phyloP scores from a whole-genome alignment of 35 echinoderm and acorn worm species.

The Amphiura filiformis region DNA sequence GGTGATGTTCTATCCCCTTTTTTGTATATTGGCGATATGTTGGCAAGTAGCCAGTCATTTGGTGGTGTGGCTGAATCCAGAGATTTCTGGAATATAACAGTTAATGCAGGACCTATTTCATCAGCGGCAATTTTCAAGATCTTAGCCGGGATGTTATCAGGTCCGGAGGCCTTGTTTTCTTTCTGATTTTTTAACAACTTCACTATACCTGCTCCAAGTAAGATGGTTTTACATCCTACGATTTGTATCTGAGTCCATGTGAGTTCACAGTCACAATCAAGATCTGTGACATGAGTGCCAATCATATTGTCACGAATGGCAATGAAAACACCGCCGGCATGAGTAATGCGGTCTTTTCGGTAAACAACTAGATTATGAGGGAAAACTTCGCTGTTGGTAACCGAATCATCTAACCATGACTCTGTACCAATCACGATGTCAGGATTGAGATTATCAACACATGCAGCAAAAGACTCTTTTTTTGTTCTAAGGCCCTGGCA shows the following conservation, averaged over 20 bases:
- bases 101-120: too few species aligned
- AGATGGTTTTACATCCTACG: conserved; percentile 1
- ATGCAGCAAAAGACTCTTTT: background rate
- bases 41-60: too few species aligned
- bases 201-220: too few species aligned
- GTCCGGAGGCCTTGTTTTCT: too few species aligned
- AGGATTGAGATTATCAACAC: conserved; percentile 16
- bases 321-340: background rate
- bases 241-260: conserved; percentile 17
- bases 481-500: conserved; percentile 29
- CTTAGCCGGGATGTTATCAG: too few species aligned
- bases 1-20: too few species aligned
- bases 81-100: too few species aligned
- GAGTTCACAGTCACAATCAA: background rate
- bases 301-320: background rate
- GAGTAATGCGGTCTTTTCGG: background rate
- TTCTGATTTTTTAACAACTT: too few species aligned
- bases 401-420: conserved; percentile 26
- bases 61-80: too few species aligned
- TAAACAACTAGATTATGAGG: conserved; percentile 16
- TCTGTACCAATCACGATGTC: conserved; percentile 38
- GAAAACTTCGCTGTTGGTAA: conserved; percentile 43
- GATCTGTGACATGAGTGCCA: background rate
- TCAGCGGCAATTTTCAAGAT: too few species aligned
- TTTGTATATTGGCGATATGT: too few species aligned